A percentile compares a stretch with the other conserved stretches of the same genome.
Evolutionary conservation across 2,797 vertebrate genomes (phyloP).

Genomic region (Syngnathus rostellatus): DNA sequence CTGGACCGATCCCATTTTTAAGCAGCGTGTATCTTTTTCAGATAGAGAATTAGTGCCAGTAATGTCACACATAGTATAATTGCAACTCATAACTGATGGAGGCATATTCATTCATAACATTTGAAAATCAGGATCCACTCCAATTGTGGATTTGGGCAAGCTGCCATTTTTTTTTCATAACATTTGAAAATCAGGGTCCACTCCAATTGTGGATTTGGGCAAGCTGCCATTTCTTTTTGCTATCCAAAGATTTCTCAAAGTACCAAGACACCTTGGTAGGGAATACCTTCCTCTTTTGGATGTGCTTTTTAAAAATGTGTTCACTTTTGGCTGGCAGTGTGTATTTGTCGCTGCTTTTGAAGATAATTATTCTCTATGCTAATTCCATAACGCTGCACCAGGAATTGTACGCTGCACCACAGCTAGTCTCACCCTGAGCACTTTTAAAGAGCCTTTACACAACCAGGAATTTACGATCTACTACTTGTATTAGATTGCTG

Average conservation of each 20-base stretch:
- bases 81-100: too few species aligned
- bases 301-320: conserved; percentile 11
- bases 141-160: too few species aligned
- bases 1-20: too few species aligned
- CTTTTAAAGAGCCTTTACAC: conserved; percentile 37
- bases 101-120: too few species aligned
- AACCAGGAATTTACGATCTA: conserved; percentile 33
- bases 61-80: too few species aligned
- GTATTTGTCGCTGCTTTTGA: conserved; percentile 28
- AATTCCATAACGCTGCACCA: conserved; percentile 45
- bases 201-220: too few species aligned
- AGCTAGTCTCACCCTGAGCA: conserved; percentile 34
- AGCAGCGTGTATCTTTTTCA: too few species aligned
- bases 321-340: conserved; percentile 13
- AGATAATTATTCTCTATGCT: conserved; percentile 46
- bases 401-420: conserved; percentile 25
- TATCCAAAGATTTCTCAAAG: not conserved
- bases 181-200: too few species aligned
- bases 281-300: not conserved
- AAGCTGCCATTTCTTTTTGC: too few species aligned
- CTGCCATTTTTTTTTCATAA: too few species aligned
- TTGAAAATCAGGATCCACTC: too few species aligned
- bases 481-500: conserved; percentile 2
- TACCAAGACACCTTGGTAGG: not conserved
- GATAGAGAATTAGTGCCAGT: too few species aligned